A percentile compares a stretch with the other conserved stretches of the same genome.
Conservation (phyloP, 2,888 invertebrate species). For the Ophraella communa region DNA sequence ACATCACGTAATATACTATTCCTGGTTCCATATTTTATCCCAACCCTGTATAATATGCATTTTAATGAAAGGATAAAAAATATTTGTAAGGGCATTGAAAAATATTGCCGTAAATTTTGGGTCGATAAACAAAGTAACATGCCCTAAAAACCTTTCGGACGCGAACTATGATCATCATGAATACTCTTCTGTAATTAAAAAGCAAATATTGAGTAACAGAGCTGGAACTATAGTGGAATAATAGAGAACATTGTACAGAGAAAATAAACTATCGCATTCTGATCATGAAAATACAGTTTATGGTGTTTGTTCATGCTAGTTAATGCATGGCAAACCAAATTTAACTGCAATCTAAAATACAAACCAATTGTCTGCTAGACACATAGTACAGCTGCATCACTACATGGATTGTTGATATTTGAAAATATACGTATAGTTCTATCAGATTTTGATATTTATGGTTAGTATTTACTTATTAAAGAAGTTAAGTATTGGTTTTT, state of each 20-base stretch:
- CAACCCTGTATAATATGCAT: no score
- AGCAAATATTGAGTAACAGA: background rate
- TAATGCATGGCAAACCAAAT: constrained; percentile 22
- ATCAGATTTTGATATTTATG: background rate
- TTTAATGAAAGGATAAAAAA: no score
- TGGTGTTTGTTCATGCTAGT: constrained; percentile 19
- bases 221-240: background rate
- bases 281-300: constrained; percentile 16
- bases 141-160: background rate
- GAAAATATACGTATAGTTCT: background rate
- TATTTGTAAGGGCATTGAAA: no score
- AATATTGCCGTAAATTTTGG: no score
- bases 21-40: no score
- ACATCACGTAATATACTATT: no score
- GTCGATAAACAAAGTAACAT: no score
- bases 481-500: background rate
- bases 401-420: background rate
- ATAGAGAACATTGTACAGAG: background rate
- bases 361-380: constrained; percentile 18
- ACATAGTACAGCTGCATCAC: constrained; percentile 10
- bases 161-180: background rate
- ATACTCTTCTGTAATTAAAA: background rate
- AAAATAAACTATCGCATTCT: constrained; percentile 21
- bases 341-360: constrained; percentile 20
- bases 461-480: background rate